These are phyloP conservation scores for Ectropis crepuscularia DNA, from an alignment of 2,888 invertebrate genomes.

Conservation along the genomic window DNA sequence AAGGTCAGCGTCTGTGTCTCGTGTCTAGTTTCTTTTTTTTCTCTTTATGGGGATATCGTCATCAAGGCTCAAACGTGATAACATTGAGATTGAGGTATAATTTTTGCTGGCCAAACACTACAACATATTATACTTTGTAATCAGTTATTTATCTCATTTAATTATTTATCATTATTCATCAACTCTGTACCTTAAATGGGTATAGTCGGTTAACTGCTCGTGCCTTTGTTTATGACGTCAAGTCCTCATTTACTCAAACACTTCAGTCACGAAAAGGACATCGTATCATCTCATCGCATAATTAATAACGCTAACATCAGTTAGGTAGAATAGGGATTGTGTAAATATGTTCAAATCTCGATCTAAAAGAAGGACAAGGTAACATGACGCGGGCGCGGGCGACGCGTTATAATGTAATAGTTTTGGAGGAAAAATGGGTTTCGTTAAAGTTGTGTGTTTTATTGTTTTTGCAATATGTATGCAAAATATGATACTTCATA, in stretches of 20 bases:
- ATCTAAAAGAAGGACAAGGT: conserved; percentile 69
- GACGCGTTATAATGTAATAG: not conserved
- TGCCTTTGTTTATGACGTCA: not conserved
- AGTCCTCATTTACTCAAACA: conserved; percentile 17
- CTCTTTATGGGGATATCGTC: too few species aligned
- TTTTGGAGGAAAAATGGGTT: too few species aligned
- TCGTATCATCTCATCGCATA: not conserved
- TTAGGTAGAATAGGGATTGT: conserved; percentile 55
- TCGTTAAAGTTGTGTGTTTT: too few species aligned
- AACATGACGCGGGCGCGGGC: conserved; percentile 34
- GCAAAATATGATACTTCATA: too few species aligned
- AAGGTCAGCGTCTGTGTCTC: not conserved
- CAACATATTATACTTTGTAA: too few species aligned
- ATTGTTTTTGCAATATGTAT: too few species aligned
- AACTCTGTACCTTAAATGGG: not conserved
- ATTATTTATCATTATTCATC: not conserved
- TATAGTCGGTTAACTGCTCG: not conserved
- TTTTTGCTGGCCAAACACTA: too few species aligned
- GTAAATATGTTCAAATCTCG: conserved; percentile 46
- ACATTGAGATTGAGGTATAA: too few species aligned
- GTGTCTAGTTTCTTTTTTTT: not conserved
- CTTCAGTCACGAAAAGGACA: conserved; percentile 28
- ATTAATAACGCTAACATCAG: conserved; percentile 3
- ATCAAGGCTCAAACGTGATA: too few species aligned
- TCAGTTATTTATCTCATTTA: too few species aligned